Percentiles rank a stretch among this genome's conserved stretches.
phyloP scores from a whole-genome alignment of 1,140 invertebrate genomes.

The Sminthurinus signatus region DNA sequence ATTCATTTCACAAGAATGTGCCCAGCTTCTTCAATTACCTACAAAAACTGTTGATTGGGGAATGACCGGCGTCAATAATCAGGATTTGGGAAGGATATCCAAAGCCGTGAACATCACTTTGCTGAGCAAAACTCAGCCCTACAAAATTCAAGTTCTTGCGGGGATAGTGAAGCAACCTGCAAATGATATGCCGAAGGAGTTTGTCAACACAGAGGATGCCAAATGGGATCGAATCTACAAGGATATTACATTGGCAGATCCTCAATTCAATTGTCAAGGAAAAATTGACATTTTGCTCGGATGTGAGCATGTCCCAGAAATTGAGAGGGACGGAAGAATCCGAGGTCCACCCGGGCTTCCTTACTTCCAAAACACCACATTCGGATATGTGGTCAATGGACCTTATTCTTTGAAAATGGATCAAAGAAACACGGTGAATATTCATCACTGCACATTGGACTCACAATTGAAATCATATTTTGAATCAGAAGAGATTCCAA shows the following conservation, averaged over 20 bases:
- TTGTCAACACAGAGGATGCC: not conserved
- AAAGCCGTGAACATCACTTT: not conserved
- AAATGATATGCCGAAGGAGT: not conserved
- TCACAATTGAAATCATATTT: slow-evolving; percentile 40
- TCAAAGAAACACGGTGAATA: not conserved
- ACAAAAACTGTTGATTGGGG: not conserved
- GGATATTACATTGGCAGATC: slow-evolving; percentile 43
- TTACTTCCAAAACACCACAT: slow-evolving; percentile 13
- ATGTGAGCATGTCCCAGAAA: slow-evolving; percentile 38
- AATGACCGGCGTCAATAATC: not conserved
- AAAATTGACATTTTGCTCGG: slow-evolving; percentile 42
- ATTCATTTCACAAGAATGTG: not conserved
- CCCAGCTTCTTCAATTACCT: not conserved
- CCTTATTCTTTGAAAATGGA: slow-evolving; percentile 28
- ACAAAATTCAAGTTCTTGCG: not conserved
- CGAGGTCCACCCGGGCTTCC: slow-evolving; percentile 26
- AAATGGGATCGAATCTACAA: not conserved
- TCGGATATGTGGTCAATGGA: slow-evolving; percentile 32
- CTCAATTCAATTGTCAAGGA: slow-evolving; percentile 38
- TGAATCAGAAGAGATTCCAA: slow-evolving; percentile 41
- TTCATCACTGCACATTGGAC: slow-evolving; percentile 2
- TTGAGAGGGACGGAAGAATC: slow-evolving; percentile 39
- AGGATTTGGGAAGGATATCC: not conserved
- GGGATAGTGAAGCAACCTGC: not conserved
- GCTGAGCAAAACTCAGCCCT: not conserved